Evolutionary conservation across 2,888 invertebrate genomes (phyloP), one percentile per base, ranked within the genome.

Genomic region (Oligia latruncula): DNA sequence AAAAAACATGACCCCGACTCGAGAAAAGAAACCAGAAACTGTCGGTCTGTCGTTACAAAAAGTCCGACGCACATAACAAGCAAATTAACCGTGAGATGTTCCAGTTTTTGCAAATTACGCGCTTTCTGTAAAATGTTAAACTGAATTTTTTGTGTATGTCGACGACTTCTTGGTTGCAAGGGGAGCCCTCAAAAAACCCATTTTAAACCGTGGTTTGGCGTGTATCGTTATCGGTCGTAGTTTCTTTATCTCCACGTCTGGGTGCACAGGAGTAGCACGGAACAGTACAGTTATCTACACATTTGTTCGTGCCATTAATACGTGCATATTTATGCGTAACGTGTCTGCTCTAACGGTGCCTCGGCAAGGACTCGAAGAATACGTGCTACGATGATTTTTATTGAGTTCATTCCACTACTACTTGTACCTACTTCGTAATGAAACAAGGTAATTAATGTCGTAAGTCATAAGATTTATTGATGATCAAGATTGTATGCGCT

Each of bases 251-350:
- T 92, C 88, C 90, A 92, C 92, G 91, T 91, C 90, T 90, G 92
- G 90, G 87, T 90, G 91, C 91, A 89, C 91, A 93, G 93, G 92
- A 93, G 91, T 89, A 85, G 85, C 90, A 94, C 95, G 94, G 93
- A 91, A 94, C 90, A 91, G 93, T 95, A 96, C 96, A 95, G 96
- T 96, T 96, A 96, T 90, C 90, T 91, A 92, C 93, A 95, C 94
- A 94, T 92, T 92, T 91, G 92, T 94, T 94, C 94, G 94, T 95
- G 95, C 94, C 93, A 95, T 94, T 95, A 95, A 94, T 94, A 95
- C 93, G 93, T 95, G 95, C 94, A 96, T 96, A 96, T 95, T 96
- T 96, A 96, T 96, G 96, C 96, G 93, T 94, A 93, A 92, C 96
- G 94, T 95, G 96, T 94, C 94, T 94, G 88, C 88, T 89, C 85